Evolutionary conservation across 2,888 invertebrate species (phyloP).

Genomic region (Gryllus longicercus): DNA sequence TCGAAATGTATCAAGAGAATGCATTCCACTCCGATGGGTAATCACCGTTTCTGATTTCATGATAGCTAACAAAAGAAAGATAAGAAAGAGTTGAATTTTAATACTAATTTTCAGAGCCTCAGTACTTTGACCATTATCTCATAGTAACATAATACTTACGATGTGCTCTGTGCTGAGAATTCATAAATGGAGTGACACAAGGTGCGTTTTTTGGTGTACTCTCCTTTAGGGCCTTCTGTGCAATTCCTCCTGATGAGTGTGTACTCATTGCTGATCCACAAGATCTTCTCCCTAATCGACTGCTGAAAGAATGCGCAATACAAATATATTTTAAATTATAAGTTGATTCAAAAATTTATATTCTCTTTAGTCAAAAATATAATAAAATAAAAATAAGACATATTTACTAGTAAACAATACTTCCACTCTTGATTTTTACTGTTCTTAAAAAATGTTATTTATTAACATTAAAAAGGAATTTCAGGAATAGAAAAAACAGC

Average conservation of each 20-base stretch:
- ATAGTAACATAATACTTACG: neutral
- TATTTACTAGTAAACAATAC: too few relatives aligned
- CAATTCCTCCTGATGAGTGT: slow-evolving; percentile 23
- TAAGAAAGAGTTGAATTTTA: neutral
- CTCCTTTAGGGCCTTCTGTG: slow-evolving; percentile 12
- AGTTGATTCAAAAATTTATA: too few relatives aligned
- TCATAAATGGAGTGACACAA: neutral
- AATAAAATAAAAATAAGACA: too few relatives aligned
- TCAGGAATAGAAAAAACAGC: neutral
- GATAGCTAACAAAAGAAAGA: neutral
- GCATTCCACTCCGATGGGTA: neutral
- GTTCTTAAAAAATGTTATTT: too few relatives aligned
- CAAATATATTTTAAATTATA: too few relatives aligned
- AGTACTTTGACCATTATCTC: neutral
- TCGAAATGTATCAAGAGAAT: neutral
- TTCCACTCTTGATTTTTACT: too few relatives aligned
- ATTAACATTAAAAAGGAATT: too few relatives aligned
- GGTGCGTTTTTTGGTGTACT: neutral
- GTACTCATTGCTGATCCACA: slow-evolving; percentile 42
- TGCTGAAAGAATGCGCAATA: slow-evolving; percentile 38
- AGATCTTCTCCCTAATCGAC: slow-evolving; percentile 46
- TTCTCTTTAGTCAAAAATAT: too few relatives aligned
- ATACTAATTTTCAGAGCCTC: too few relatives aligned
- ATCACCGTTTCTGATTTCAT: neutral
- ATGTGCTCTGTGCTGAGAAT: neutral